Percentiles rank a stretch among this genome's conserved stretches.
Conservation (phyloP, 2,888 invertebrate species). For the Petrolisthes cinctipes region DNA sequence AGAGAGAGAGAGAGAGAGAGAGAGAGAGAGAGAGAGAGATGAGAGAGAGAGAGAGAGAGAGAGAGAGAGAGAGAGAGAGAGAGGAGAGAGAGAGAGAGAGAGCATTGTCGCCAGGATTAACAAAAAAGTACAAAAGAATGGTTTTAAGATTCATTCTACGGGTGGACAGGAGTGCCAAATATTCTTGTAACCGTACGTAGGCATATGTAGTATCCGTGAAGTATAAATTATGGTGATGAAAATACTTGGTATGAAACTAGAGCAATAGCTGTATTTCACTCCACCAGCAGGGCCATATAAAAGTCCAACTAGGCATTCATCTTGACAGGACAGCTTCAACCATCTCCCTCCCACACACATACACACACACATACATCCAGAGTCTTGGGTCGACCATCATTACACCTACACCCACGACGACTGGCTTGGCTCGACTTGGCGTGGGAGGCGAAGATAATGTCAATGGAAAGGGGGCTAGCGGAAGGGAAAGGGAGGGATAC, state of each 20-base stretch:
- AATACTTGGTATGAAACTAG: too few species aligned
- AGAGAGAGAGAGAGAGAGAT: background rate
- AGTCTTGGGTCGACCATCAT: background rate
- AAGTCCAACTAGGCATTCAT: background rate
- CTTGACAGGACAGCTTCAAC: background rate
- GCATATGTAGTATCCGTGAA: too few species aligned
- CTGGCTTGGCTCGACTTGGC: background rate
- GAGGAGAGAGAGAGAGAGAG: conserved; percentile 4
- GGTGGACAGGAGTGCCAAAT: too few species aligned
- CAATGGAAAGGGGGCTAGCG: background rate
- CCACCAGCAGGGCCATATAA: background rate
- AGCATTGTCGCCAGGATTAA: background rate
- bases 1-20: background rate
- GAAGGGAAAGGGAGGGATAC: background rate
- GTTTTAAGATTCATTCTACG: too few species aligned
- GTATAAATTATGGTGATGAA: too few species aligned
- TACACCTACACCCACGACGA: too few species aligned
- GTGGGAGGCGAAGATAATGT: background rate
- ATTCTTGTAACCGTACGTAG: too few species aligned
- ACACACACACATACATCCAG: too few species aligned
- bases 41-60: background rate
- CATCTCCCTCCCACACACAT: conserved; percentile 4
- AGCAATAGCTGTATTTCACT: background rate
- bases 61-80: background rate
- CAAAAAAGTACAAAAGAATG: too few species aligned